Conservation (phyloP, 1,140 invertebrate species). For the Hyphantria cunea region DNA sequence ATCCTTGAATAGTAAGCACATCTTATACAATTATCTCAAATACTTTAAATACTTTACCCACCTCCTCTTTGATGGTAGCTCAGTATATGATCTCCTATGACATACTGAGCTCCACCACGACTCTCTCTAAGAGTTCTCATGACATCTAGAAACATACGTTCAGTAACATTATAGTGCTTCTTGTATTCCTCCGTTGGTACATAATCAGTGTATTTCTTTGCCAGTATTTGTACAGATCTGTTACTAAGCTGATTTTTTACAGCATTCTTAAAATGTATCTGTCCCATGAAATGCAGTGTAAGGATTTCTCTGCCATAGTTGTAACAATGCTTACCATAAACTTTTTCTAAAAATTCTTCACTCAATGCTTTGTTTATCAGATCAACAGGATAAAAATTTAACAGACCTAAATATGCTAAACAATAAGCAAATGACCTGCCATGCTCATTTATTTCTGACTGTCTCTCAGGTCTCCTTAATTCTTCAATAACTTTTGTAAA, state of each 20-base stretch:
- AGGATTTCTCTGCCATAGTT: conserved; percentile 80
- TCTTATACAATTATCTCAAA: no score
- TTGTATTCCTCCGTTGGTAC: conserved; percentile 72
- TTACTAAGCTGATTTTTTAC: conserved; percentile 75
- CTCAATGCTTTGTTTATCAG: conserved; percentile 77
- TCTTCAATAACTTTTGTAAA: conserved; percentile 79
- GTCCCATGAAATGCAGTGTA: conserved; percentile 79
- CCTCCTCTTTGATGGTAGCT: conserved; percentile 82
- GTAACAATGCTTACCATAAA: conserved; percentile 68
- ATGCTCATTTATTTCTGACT: conserved; percentile 74
- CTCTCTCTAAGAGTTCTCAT: conserved; percentile 56
- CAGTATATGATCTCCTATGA: conserved; percentile 79
- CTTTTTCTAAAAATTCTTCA: conserved; percentile 64
- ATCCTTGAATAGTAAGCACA: no score
- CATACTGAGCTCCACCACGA: conserved; percentile 63
- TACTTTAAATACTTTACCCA: conserved; percentile 35
- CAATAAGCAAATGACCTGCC: conserved; percentile 71
- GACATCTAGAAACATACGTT: conserved; percentile 77
- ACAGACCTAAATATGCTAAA: conserved; percentile 76
- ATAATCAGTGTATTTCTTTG: conserved; percentile 80
- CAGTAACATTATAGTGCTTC: conserved; percentile 70
- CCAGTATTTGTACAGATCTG: conserved; percentile 58
- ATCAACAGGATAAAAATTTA: conserved; percentile 79
- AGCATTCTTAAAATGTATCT: conserved; percentile 82
- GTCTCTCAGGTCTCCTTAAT: conserved; percentile 71